Percentiles rank a stretch among this genome's conserved stretches.
Evolutionary conservation across 1,140 invertebrate genomes (phyloP).

Genomic region (Mizuhopecten yessoensis): DNA sequence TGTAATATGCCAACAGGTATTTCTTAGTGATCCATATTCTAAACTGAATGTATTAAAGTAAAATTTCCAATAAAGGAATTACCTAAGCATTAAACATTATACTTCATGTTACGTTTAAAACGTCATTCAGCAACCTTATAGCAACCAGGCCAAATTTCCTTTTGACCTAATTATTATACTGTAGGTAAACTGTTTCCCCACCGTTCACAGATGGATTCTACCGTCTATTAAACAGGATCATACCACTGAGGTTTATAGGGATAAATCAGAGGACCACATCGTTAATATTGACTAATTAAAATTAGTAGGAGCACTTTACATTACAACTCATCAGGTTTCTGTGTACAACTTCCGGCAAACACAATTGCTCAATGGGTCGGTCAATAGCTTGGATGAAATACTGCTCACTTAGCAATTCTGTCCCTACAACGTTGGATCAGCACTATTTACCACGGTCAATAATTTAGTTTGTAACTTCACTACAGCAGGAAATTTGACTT

Average conservation of each 20-base stretch:
- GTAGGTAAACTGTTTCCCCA: background rate
- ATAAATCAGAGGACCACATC: background rate
- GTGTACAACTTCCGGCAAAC: background rate
- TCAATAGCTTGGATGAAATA: background rate
- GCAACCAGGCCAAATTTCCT: no score
- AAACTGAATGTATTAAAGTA: background rate
- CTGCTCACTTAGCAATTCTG: slow-evolving; percentile 25
- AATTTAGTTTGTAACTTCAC: background rate
- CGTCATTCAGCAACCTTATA: background rate
- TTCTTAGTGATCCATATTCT: background rate
- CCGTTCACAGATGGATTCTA: background rate
- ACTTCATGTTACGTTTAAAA: background rate
- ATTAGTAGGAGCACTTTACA: slow-evolving; percentile 5
- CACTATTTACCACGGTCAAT: slow-evolving; percentile 27
- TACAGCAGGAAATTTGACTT: background rate
- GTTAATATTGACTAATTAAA: background rate
- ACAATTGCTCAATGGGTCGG: background rate
- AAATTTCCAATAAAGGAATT: background rate
- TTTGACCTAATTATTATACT: no score
- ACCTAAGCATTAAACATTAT: no score
- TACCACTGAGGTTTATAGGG: background rate
- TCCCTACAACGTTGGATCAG: background rate
- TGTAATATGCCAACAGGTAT: no score
- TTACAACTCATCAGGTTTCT: background rate
- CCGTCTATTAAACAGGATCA: background rate